A percentile compares a stretch with the other conserved stretches of the same genome.
Conservation (phyloP, 2,888 invertebrate genomes). For the Autographa pulchrina region DNA sequence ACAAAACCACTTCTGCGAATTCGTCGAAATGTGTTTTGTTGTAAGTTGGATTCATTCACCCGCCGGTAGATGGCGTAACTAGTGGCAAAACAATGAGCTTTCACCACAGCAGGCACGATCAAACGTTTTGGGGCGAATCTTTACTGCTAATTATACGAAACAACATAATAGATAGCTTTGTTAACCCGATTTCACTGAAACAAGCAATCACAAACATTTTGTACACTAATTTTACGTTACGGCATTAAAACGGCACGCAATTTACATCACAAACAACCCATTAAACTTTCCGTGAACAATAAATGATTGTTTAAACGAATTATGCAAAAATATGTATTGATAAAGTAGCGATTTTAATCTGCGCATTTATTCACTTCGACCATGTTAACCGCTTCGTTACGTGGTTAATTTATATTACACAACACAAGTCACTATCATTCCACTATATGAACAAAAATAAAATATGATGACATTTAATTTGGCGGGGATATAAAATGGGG, state of each 20-base stretch:
- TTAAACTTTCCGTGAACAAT: slow-evolving; percentile 53
- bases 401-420: background rate
- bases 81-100: slow-evolving; percentile 74
- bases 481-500: too few relatives aligned
- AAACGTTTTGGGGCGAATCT: slow-evolving; percentile 64
- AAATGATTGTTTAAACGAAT: slow-evolving; percentile 51
- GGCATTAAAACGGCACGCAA: slow-evolving; percentile 50
- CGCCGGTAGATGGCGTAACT: slow-evolving; percentile 79
- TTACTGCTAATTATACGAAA: slow-evolving; percentile 72
- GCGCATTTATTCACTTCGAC: slow-evolving; percentile 32
- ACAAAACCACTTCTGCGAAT: slow-evolving; percentile 20
- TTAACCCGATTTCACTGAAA: slow-evolving; percentile 69
- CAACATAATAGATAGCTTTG: slow-evolving; percentile 72
- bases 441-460: background rate
- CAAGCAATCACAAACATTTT: slow-evolving; percentile 62
- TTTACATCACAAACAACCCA: slow-evolving; percentile 58
- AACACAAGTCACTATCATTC: background rate
- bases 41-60: slow-evolving; percentile 39
- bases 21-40: slow-evolving; percentile 38
- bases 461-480: slow-evolving; percentile 12
- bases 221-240: slow-evolving; percentile 55
- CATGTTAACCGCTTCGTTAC: slow-evolving; percentile 24
- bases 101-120: slow-evolving; percentile 52
- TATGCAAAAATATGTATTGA: slow-evolving; percentile 52
- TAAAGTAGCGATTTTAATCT: slow-evolving; percentile 32